Evolutionary conservation across 92 coral and sea anemone genomes (phyloP), one percentile per base, ranked within the genome.

Genomic region (Galaxea fascicularis): DNA sequence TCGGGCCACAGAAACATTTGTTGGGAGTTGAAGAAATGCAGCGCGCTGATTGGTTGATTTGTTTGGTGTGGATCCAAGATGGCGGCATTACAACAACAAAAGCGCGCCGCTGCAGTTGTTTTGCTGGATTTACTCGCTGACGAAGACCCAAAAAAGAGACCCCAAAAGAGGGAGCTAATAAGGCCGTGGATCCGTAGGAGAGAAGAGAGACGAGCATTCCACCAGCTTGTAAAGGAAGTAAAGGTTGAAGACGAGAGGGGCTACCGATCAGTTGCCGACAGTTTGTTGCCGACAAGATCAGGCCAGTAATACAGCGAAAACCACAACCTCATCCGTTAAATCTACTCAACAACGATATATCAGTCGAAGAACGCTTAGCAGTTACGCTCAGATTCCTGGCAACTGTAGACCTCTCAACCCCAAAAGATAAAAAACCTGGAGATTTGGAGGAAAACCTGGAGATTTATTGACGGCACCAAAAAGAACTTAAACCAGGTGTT

Each of bases 161-260:
- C 18, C 46, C 53, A 85, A 49, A 76, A 75, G 79, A 85, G 77
- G 74, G 70, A 66, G 41, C 49, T 21, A 22, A 70, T 68, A 74
- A 69, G 80, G 47, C 78, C 78, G 67, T 78, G 84, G 84, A 79
- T 65, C 54, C 74, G 30, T 51, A 49, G 84, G 71, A 49, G 73
- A 30, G 74, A 65, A 63, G 84, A 79, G 59, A 49, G 74, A 28
- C n/a, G 90, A 28, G 72, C 74, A 69, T 79, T 53, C 66, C 90
- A 87, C 20, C 73, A 67, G 46, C 73, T 67, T 67, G 45, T 67
- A 67, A 67, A 25, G 39, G 46, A 67, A 31, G 16, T 28, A 30
- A 67, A 13, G 47, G 60, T 54, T 54, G 60, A 54, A 54, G 13
- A 54, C 60, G 3, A 54, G 60, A 0, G 18, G 60, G 60, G 60